phyloP scores from a whole-genome alignment of 2,797 vertebrate genomes.

The Oceanodroma leucorhoa region DNA sequence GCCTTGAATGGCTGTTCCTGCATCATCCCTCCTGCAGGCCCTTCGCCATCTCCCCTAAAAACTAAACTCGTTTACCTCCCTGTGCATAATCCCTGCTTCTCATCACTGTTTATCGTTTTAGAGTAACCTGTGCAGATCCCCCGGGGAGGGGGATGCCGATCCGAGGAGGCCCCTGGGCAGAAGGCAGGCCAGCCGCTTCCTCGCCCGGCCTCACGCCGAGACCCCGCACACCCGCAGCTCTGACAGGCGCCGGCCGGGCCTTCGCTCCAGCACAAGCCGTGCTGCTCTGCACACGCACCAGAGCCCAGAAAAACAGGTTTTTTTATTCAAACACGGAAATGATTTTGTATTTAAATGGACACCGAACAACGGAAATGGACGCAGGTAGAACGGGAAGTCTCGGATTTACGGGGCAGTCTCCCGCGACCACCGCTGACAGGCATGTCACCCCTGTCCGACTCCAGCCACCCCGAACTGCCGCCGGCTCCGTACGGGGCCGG shows the following conservation, averaged over 20 bases:
- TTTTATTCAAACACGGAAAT: background rate
- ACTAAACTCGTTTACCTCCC: fast-evolving
- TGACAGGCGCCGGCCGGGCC: background rate
- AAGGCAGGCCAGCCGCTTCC: background rate
- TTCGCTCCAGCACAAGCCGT: background rate
- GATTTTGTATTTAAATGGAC: background rate
- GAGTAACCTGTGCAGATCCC: fast-evolving
- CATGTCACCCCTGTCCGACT: background rate
- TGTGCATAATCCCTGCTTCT: fast-evolving
- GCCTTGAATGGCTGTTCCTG: background rate
- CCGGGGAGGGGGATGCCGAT: fast-evolving
- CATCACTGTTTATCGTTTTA: fast-evolving
- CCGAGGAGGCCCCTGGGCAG: background rate
- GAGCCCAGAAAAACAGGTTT: background rate
- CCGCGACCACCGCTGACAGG: background rate
- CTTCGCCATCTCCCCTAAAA: fast-evolving
- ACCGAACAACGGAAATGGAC: background rate
- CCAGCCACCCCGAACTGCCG: background rate
- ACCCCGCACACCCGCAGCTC: background rate
- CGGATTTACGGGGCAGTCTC: background rate
- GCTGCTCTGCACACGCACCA: background rate
- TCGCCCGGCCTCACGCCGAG: background rate
- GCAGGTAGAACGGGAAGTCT: background rate
- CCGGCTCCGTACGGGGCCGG: background rate
- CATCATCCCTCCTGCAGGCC: background rate